phyloP scores from a whole-genome alignment of 2,113 vertebrate genomes.

The Leucosticte australis region DNA sequence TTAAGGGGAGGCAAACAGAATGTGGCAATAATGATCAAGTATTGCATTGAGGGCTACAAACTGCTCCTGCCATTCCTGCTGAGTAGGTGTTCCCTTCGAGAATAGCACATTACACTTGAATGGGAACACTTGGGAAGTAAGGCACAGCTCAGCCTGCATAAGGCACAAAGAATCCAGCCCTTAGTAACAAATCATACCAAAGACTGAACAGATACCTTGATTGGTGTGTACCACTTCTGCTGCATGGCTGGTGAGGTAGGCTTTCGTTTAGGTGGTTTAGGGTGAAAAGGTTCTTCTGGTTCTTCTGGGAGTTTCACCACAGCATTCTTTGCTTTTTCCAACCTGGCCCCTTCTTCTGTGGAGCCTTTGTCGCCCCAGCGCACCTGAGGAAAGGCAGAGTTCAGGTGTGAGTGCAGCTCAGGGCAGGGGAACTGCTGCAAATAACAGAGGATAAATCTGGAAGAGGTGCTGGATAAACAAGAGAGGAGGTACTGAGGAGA shows the following conservation, averaged over 20 bases:
- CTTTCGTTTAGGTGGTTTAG: constrained; percentile 68
- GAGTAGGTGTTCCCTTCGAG: not conserved
- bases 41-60: not conserved
- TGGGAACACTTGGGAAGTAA: not conserved
- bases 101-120: not conserved
- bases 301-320: constrained; percentile 88
- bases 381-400: constrained; percentile 76
- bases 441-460: not conserved
- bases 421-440: not conserved
- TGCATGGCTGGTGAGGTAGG: constrained; percentile 66
- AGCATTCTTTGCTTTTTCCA: constrained; percentile 96
- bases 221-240: constrained; percentile 95
- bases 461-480: not conserved
- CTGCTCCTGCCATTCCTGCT: not conserved
- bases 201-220: constrained; percentile 80
- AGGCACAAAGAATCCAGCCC: not conserved
- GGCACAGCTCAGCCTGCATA: rapidly evolving
- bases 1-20: not conserved
- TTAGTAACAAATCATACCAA: not conserved
- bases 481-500: not conserved
- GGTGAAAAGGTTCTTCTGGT: constrained; percentile 74
- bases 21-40: not conserved
- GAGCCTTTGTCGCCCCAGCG: constrained; percentile 98
- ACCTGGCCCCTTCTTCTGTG: constrained; percentile 92
- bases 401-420: not conserved